Evolutionary conservation across 92 coral and sea anemone species (phyloP), one percentile per base, ranked within the genome.

Genomic region (Pocillopora meandrina): DNA sequence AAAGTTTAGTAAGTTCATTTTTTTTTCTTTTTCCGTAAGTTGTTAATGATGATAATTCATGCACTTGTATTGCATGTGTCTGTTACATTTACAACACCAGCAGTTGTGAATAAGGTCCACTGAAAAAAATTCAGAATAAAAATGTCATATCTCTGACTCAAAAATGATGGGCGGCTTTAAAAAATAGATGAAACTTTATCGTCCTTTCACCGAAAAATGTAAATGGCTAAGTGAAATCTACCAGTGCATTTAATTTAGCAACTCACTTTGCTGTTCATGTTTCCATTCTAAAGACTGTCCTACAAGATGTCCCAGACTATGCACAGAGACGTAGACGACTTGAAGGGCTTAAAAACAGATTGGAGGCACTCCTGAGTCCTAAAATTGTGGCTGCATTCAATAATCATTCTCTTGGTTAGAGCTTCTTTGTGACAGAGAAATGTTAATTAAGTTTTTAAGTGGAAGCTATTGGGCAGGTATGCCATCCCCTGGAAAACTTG

Each of bases 281-380:
- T 42, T 42, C 52, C 8, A 42, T 12, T 70, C 81, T 55, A 31
- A 58, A 95, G 99, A 77, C 87, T 62, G 98, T 96, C 20, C 77
- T 97, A 36, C 99, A 97, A 89, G 99, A 97, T 86, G 99, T 97
- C 1, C 99, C 99, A 74, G 99, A 97, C 76, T 97, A 95, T 88
- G 91, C 90, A 34, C 95, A 97, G 82, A 90, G 99, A 49, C 87
- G 93, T 36, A 79, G 96, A 72, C 92, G 91, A 74, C 90, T 97
- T 19, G 99, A 97, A 74, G 99, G 99, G 11, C 91, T 97, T 68
- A 97, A 97, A 82, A 97, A 97, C 85, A 94, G 91, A 81, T 89
- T 97, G 82, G 99, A 97, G 81, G 99, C 99, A 20, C 92, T 97
- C 52, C 82, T 97, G 87, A 97, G 99, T 79, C 97, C 99, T 12